Percentiles rank a stretch among this genome's conserved stretches.
phyloP scores from a whole-genome alignment of 1,140 invertebrate species.

The Diprion similis region DNA sequence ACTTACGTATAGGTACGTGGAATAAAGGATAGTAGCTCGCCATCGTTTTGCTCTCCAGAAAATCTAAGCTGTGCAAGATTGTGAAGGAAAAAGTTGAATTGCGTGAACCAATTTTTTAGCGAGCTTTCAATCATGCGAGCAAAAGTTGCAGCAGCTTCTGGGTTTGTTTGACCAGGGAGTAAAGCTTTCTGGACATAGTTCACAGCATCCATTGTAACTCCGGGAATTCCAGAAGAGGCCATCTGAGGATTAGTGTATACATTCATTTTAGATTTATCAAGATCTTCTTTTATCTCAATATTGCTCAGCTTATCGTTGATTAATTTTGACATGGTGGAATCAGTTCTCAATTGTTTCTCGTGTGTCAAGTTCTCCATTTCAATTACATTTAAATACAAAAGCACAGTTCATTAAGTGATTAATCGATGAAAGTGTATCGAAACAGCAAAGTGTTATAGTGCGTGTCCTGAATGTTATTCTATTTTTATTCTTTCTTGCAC shows the following conservation, averaged over 20 bases:
- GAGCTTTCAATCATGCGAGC: slow-evolving; percentile 91
- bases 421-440: too few relatives aligned
- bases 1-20: slow-evolving; percentile 92
- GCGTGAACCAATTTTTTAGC: slow-evolving; percentile 87
- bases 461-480: too few relatives aligned
- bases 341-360: neutral
- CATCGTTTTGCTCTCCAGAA: slow-evolving; percentile 82
- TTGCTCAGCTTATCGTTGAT: slow-evolving; percentile 37
- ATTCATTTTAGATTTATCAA: slow-evolving; percentile 44
- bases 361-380: neutral
- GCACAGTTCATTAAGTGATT: too few relatives aligned
- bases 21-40: slow-evolving; percentile 89
- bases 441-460: too few relatives aligned
- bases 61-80: slow-evolving; percentile 95
- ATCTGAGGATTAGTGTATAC: slow-evolving; percentile 72
- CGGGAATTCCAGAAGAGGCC: slow-evolving; percentile 93
- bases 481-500: too few relatives aligned
- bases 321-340: neutral
- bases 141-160: slow-evolving; percentile 93
- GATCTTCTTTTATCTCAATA: slow-evolving; percentile 41
- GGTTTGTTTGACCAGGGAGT: slow-evolving; percentile 87
- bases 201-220: slow-evolving; percentile 90
- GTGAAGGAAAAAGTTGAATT: slow-evolving; percentile 98
- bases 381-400: neutral
- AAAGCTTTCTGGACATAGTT: slow-evolving; percentile 91